Conservation (phyloP, 1,140 invertebrate species). For the Sinella curviseta region DNA sequence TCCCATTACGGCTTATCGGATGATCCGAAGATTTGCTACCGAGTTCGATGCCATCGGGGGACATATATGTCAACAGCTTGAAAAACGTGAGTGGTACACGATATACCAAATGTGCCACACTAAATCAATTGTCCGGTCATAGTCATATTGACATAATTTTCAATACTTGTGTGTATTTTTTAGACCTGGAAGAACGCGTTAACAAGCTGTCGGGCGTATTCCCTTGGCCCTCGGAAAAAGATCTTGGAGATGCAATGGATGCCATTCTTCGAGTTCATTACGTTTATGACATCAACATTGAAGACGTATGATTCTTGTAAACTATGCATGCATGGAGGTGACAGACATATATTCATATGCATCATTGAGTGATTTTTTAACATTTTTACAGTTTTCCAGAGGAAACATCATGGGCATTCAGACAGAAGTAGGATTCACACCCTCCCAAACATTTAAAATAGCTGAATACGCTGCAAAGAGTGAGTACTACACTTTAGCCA, state of each 20-base stretch:
- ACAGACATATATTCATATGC: background rate
- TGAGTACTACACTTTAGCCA: constrained; percentile 43
- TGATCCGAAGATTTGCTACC: constrained; percentile 44
- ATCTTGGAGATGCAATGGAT: constrained; percentile 41
- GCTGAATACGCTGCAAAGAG: constrained; percentile 38
- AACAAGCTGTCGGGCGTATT: constrained; percentile 29
- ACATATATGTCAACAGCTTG: constrained; percentile 35
- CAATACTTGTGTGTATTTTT: background rate
- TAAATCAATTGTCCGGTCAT: background rate
- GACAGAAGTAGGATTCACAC: constrained; percentile 39
- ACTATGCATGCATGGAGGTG: background rate
- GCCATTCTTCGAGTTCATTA: constrained; percentile 44
- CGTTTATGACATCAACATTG: constrained; percentile 44
- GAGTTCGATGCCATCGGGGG: constrained; percentile 40
- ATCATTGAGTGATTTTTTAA: background rate
- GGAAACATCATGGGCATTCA: constrained; percentile 37
- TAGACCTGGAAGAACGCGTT: constrained; percentile 38
- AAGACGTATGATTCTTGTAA: background rate
- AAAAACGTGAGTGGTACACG: constrained; percentile 30
- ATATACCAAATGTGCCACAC: background rate
- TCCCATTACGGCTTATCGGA: constrained; percentile 44
- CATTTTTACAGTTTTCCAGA: constrained; percentile 31
- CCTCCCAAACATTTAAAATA: constrained; percentile 39
- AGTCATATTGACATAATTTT: background rate
- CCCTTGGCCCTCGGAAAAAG: constrained; percentile 39